These are phyloP conservation scores for Gobio occitaniae DNA, from an alignment of 2,797 vertebrate species.

Conservation along the genomic window DNA sequence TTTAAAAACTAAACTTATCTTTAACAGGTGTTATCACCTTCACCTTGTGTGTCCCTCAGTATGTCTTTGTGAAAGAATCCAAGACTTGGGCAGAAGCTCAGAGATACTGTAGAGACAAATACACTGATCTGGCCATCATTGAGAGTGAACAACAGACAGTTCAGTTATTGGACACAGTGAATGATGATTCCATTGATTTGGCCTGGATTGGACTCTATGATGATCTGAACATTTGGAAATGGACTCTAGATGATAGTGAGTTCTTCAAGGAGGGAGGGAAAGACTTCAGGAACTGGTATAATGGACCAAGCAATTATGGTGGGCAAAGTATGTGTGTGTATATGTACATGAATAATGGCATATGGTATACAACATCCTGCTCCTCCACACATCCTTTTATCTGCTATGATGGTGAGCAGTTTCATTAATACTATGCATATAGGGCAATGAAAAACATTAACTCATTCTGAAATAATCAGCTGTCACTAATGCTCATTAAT, in stretches of 20 bases:
- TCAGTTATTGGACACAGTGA: too few relatives aligned
- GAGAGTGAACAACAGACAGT: background rate
- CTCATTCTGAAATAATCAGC: background rate
- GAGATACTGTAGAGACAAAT: slow-evolving; percentile 4
- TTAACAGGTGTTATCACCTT: background rate
- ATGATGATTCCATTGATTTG: too few relatives aligned
- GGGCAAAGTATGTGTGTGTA: background rate
- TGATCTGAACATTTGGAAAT: background rate
- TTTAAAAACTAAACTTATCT: background rate
- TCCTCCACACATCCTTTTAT: rapidly evolving
- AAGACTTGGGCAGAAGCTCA: background rate
- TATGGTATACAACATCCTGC: background rate
- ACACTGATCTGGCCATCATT: background rate
- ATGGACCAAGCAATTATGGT: rapidly evolving
- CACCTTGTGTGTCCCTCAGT: background rate
- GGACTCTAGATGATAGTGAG: background rate
- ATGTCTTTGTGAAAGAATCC: background rate
- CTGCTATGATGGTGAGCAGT: background rate
- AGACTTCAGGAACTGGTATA: background rate
- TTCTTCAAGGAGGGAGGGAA: background rate
- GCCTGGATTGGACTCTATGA: too few relatives aligned
- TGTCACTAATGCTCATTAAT: background rate
- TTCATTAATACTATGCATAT: background rate
- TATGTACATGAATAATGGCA: rapidly evolving
- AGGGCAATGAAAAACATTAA: background rate